Percentiles rank a stretch among this genome's conserved stretches.
Evolutionary conservation across 2,113 vertebrate species (phyloP).

Genomic region (Dolichallabes microphthalmus): DNA sequence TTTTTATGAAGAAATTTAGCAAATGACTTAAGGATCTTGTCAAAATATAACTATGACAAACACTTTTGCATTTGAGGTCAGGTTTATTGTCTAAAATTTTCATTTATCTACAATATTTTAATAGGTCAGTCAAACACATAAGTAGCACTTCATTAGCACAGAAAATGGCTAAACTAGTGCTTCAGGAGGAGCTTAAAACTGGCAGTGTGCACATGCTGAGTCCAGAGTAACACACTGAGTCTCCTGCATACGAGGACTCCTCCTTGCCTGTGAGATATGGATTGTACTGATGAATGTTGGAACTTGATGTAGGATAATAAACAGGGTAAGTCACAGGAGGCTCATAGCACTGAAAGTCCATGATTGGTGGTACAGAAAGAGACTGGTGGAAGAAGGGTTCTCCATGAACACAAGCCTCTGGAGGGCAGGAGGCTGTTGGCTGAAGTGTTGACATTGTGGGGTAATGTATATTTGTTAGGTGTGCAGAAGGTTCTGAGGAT

Average conservation of each 20-base stretch:
- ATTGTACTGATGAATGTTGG: constrained; percentile 41
- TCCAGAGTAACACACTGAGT: constrained; percentile 51
- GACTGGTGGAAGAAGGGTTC: constrained; percentile 39
- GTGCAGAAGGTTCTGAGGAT: constrained; percentile 36
- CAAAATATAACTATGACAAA: background rate
- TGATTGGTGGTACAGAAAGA: constrained; percentile 40
- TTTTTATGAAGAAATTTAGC: background rate
- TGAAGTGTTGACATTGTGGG: constrained; percentile 44
- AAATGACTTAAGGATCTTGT: background rate
- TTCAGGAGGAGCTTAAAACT: constrained; percentile 53
- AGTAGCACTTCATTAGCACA: background rate
- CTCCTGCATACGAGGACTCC: constrained; percentile 38
- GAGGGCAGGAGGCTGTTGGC: constrained; percentile 4
- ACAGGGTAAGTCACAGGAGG: constrained; percentile 45
- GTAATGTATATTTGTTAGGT: constrained; percentile 26
- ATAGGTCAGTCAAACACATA: background rate
- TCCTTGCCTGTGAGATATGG: constrained; percentile 39
- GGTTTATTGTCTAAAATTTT: constrained; percentile 35
- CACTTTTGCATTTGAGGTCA: constrained; percentile 1
- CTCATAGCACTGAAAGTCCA: constrained; percentile 54
- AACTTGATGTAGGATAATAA: constrained; percentile 45
- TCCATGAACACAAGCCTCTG: constrained; percentile 31
- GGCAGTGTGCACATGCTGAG: constrained; percentile 50
- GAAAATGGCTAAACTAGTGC: background rate
- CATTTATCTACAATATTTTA: constrained; percentile 29